These are phyloP conservation scores for Calonectris borealis DNA, from an alignment of 2,113 vertebrate genomes.

Conservation along the genomic window DNA sequence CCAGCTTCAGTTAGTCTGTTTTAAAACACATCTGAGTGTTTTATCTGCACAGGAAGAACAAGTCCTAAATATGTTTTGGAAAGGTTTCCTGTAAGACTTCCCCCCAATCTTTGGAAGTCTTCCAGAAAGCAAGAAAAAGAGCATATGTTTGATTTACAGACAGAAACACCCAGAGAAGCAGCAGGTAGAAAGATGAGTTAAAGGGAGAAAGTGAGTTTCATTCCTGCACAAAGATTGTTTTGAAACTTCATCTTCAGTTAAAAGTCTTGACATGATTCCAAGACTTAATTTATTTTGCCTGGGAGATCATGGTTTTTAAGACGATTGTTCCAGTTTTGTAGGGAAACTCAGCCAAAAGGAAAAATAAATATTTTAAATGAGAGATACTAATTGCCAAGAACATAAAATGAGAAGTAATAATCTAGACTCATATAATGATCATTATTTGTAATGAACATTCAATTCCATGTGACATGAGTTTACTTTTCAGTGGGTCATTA, in stretches of 20 bases:
- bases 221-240: background rate
- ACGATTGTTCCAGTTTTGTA: background rate
- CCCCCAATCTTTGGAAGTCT: background rate
- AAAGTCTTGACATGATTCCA: conserved; percentile 24
- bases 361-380: conserved; percentile 36
- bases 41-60: conserved; percentile 34
- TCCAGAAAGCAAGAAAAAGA: conserved; percentile 16
- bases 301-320: background rate
- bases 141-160: background rate
- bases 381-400: background rate
- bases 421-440: background rate
- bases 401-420: background rate
- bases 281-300: conserved; percentile 18
- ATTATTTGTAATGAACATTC: background rate
- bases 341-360: background rate
- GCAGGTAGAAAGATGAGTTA: background rate
- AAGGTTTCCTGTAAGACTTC: conserved; percentile 48
- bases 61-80: conserved; percentile 46
- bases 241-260: background rate
- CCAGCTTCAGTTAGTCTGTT: background rate
- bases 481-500: background rate
- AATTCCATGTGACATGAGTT: background rate
- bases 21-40: background rate
- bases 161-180: background rate
- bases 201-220: background rate